Percentiles rank a stretch among this genome's conserved stretches.
These are phyloP conservation scores for Tympanuchus pallidicinctus DNA, from an alignment of 2,113 vertebrate genomes.

Conservation along the genomic window DNA sequence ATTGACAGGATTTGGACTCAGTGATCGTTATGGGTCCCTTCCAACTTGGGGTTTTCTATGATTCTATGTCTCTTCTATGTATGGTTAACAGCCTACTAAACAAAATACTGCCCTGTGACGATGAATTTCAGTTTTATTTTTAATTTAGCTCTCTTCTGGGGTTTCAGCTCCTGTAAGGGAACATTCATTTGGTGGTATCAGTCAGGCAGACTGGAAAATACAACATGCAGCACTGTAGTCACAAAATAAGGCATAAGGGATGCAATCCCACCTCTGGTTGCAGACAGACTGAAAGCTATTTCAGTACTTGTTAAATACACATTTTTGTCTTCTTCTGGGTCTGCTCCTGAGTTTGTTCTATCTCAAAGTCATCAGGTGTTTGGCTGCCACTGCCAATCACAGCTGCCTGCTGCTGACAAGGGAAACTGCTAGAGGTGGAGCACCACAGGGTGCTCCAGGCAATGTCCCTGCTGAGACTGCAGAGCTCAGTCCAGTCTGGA, in stretches of 20 bases:
- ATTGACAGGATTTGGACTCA: too few relatives aligned
- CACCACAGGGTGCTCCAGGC: conserved; percentile 50
- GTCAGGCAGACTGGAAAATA: not conserved
- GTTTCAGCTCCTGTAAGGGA: not conserved
- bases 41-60: too few relatives aligned
- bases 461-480: conserved; percentile 33
- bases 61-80: not conserved
- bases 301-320: not conserved
- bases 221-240: not conserved
- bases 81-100: not conserved
- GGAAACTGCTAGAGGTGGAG: not conserved
- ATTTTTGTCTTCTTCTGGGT: not conserved
- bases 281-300: not conserved
- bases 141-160: not conserved
- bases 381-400: conserved; percentile 49
- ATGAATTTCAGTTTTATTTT: not conserved
- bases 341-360: not conserved
- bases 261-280: not conserved
- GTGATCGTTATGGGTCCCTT: too few relatives aligned
- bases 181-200: not conserved
- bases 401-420: conserved; percentile 34
- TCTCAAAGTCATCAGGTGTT: not conserved
- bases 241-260: not conserved
- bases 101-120: not conserved
- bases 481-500: not conserved